phyloP scores from a whole-genome alignment of 1,140 invertebrate species.

The Stenopsyche tienmushanensis region DNA sequence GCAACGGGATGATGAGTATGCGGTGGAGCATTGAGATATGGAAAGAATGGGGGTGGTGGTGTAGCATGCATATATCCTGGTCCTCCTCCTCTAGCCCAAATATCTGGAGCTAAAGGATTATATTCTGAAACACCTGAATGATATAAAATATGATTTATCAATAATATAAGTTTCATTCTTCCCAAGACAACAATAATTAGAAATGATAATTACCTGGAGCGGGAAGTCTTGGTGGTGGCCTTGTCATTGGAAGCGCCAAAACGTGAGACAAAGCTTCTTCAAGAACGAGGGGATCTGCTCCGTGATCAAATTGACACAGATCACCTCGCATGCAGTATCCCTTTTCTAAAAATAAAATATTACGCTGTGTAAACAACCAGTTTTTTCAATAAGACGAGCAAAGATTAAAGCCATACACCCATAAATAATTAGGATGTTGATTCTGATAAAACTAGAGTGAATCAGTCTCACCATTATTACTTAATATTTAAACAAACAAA shows the following conservation, averaged over 20 bases:
- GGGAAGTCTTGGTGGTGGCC: conserved; percentile 51
- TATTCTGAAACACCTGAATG: conserved; percentile 61
- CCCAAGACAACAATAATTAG: too few species aligned
- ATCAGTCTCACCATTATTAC: too few species aligned
- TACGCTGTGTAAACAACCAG: too few species aligned
- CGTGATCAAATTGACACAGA: conserved; percentile 94
- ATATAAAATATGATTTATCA: too few species aligned
- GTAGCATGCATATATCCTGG: conserved; percentile 43
- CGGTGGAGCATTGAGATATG: conserved; percentile 33
- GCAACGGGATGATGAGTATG: conserved; percentile 41
- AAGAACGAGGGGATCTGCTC: conserved; percentile 88
- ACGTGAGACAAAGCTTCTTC: conserved; percentile 73
- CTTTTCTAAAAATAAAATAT: conserved; percentile 65
- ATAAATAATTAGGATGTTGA: not conserved
- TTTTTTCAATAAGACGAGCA: not conserved
- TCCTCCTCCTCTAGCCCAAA: conserved; percentile 59
- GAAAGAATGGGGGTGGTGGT: conserved; percentile 42
- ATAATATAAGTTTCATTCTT: too few species aligned
- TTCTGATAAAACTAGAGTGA: too few species aligned
- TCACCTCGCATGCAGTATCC: conserved; percentile 95
- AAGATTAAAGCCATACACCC: not conserved
- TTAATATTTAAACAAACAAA: too few species aligned
- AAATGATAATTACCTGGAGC: conserved; percentile 46
- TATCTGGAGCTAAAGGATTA: conserved; percentile 84
- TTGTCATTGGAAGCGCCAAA: conserved; percentile 54